Conservation (phyloP, 2,113 vertebrate genomes). For the Crocuta crocuta region DNA sequence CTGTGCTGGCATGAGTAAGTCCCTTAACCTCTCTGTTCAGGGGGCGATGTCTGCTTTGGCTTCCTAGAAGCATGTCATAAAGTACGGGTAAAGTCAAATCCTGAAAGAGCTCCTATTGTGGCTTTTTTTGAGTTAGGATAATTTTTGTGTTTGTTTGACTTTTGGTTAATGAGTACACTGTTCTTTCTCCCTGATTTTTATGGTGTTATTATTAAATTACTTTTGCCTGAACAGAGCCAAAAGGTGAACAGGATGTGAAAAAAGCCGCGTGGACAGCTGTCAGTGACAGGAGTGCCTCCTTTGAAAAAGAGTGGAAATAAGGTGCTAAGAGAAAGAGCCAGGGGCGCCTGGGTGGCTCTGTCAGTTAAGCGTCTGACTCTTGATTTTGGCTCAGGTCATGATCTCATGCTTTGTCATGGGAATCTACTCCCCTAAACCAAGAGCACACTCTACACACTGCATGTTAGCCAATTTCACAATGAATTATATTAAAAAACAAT, state of each 20-base stretch:
- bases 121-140: neutral
- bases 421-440: too few species aligned
- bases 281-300: neutral
- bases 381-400: too few species aligned
- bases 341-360: too few species aligned
- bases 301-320: neutral
- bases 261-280: neutral
- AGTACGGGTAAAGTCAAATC: neutral
- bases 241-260: slow-evolving; percentile 28
- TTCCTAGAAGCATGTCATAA: neutral
- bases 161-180: slow-evolving; percentile 59
- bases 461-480: too few species aligned
- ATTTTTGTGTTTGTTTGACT: neutral
- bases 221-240: slow-evolving; percentile 43
- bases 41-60: neutral
- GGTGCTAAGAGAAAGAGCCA: neutral
- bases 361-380: too few species aligned
- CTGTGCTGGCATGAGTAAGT: neutral
- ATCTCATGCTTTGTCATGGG: too few species aligned
- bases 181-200: slow-evolving; percentile 50
- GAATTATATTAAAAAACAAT: too few species aligned
- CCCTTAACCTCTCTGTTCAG: neutral
- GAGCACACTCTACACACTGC: too few species aligned
- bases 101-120: neutral
- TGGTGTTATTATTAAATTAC: slow-evolving; percentile 59